phyloP scores from a whole-genome alignment of 2,113 vertebrate genomes.

The Kryptolebias marmoratus region DNA sequence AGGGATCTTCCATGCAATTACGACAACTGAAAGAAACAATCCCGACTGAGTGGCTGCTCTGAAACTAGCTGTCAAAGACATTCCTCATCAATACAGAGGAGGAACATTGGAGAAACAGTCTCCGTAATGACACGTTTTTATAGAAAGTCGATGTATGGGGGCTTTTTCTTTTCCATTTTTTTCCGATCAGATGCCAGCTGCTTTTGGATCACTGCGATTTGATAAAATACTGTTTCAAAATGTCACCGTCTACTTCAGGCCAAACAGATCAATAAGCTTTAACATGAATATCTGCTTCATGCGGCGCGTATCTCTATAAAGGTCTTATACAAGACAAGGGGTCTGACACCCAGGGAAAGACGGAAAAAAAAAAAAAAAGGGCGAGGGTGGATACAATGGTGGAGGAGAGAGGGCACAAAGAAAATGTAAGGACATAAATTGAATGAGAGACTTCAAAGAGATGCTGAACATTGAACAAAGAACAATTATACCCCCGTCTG shows the following conservation, averaged over 20 bases:
- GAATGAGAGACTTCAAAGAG: slow-evolving; percentile 78
- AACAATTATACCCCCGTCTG: slow-evolving; percentile 71
- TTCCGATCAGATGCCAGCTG: neutral
- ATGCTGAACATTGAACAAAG: slow-evolving; percentile 69
- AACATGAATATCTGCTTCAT: neutral
- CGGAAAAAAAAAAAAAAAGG: slow-evolving; percentile 13
- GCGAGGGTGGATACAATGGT: slow-evolving; percentile 29
- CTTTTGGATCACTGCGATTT: slow-evolving; percentile 13
- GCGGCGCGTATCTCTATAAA: slow-evolving; percentile 25
- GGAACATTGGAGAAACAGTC: slow-evolving; percentile 10
- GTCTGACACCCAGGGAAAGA: slow-evolving; percentile 34
- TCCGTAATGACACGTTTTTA: slow-evolving; percentile 12
- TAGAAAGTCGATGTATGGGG: slow-evolving; percentile 4
- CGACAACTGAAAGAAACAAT: slow-evolving; percentile 46
- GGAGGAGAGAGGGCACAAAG: slow-evolving; percentile 32
- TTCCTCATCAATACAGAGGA: slow-evolving; percentile 9
- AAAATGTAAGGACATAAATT: slow-evolving; percentile 65
- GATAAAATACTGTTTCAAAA: slow-evolving; percentile 22
- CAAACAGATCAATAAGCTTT: slow-evolving; percentile 2
- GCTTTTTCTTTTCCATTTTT: slow-evolving; percentile 14
- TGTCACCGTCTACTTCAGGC: slow-evolving; percentile 5
- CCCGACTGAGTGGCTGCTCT: slow-evolving; percentile 6
- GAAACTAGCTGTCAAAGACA: slow-evolving; percentile 35
- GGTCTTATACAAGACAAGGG: slow-evolving; percentile 46
- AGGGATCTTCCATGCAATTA: slow-evolving; percentile 39